Base-by-base conservation (phyloP, 2,113 vertebrate species). In the Suncus etruscus region DNA sequence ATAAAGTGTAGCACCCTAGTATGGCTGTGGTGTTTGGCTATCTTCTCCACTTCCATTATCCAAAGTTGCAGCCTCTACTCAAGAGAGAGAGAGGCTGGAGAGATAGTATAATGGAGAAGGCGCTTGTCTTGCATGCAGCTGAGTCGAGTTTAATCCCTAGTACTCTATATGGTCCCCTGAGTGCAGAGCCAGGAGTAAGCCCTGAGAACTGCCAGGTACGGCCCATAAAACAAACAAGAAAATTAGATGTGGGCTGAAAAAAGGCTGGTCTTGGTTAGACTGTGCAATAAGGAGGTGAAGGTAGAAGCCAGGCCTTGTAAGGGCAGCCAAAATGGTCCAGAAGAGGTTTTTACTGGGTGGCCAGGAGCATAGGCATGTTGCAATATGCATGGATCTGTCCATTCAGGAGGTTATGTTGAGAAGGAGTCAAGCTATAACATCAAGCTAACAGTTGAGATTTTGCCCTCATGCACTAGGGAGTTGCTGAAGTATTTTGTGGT, bases 1-100 rank as follows among this genome's bases (percentile, higher is more conserved):
- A 95, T 96, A 96, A 96, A 96, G 25, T 47, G 16, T 80, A 88
- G 72, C n/a, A 27, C 31, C 24, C n/a, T 87, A 51, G 27, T 90
- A 48, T 39, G 32, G 76, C 87, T 94, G 66, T 72, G 66, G 63
- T 68, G 47, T 80, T 81, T 82, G 68, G 47, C 4, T 90, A 5
- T 92, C 32, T 61, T 66, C 2, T 22, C 47, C 11, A 14, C n/a
- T 65, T 72, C 72, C 85, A 11, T 69, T 82, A 61, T 25, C 8
- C 47, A 83, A 93, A 76, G 66, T 72, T 14, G 29, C 20, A 24
- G 79, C 69, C 54, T 65, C 45, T 72, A 54, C 29, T 68, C 31
- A 81, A 65, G 24, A 31, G 75, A 66, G 54, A 20, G 58, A 16
- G 15, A 20, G 4, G 58, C 58, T 61, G 58, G 58, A 61, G 58